Evolutionary conservation across 2,888 invertebrate genomes (phyloP), one percentile per base, ranked within the genome.

Genomic region (Gastracanthus pulcherrimus): DNA sequence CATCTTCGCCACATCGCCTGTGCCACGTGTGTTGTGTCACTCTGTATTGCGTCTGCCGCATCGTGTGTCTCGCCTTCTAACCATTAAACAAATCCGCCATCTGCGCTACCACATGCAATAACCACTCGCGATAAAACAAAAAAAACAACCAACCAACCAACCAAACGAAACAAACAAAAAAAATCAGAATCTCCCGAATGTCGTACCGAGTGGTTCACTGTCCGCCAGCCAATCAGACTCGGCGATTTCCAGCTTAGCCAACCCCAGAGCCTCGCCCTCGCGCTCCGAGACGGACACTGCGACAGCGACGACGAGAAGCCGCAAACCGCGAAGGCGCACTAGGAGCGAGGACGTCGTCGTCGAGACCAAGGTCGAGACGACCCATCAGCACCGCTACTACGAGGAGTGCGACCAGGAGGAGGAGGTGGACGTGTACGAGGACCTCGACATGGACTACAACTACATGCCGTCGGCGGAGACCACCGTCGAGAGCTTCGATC

Each of bases 181-280:
- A 45, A 64, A 66, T 84, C 82, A 89, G 89, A 87, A 86, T 81
- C 85, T 89, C 82, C 88, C 88, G 81, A 87, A 83, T 83, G 86
- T 87, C 82, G 84, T 87, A 71, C 85, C 87, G 83, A 87, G 80
- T 74, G 85, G 82, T 84, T 36, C 80, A 84, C 85, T 88, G 84
- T 86, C 87, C 83, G 84, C 85, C 82, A 88, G 89, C 88, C 90
- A 90, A 89, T 87, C 88, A 88, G 89, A 89, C 86, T 86, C 89
- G 90, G 89, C 90, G 88, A 87, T 91, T 91, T 91, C 88, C 89
- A 91, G 91, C 88, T 90, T 85, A 87, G 88, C 76, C 79, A 83
- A 34, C 76, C 80, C 7, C 76, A 75, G 55, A 55, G 38, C 36
- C 36, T 79, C 71, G 29, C 60, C 67, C 41, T 76, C 74, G 31